Base-by-base conservation (phyloP, 2,113 vertebrate species). In the Baryphthengus martii region DNA sequence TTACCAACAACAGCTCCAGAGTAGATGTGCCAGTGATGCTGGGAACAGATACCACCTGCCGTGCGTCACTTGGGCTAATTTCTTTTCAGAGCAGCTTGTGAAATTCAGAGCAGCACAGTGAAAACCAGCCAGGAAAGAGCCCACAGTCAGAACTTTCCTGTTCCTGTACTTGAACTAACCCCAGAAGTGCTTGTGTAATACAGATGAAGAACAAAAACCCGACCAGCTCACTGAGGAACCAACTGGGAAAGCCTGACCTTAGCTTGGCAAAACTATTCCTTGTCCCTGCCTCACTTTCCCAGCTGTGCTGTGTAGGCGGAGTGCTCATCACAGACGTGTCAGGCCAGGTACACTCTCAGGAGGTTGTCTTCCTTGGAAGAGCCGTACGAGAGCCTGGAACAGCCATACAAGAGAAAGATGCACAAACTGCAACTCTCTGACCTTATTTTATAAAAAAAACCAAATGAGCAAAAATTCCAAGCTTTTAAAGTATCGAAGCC, bases 341-440 rank as follows among this genome's bases (percentile, higher is more conserved):
- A 16, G 59, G 20, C 29, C 67, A 37, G 76, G 35, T 10, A 26
- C 33, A 29, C 35, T 4, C 65, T 81, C 35, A 11, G n/a, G 2
- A 52, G 0, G 0, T 7, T 4, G 9, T 37, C 21, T 25, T 29
- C 58, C 75, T 29, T 24, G 58, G 49, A 83, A 70, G n/a, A 56
- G 24, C 40, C 75, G 35, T 9, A 53, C 0, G 0, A 52, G 31
- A 89, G 33, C n/a, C n/a, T 2, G 9, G 42, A 77, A 84, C 2
- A 71, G 42, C 67, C 63, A 26, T 4, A 25, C 0, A 0, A 81
- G 35, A 83, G 28, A 59, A 63, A 26, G 21, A 40, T 10, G 52
- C 63, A 33, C n/a, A 62, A 62, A 33, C n/a, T 67, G 35, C 68
- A 70, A 14, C 29, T 56, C 47, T 33, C 35, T 16, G 8, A 28